Evolutionary conservation across 2,888 invertebrate genomes (phyloP).

Genomic region (Nezara viridula): DNA sequence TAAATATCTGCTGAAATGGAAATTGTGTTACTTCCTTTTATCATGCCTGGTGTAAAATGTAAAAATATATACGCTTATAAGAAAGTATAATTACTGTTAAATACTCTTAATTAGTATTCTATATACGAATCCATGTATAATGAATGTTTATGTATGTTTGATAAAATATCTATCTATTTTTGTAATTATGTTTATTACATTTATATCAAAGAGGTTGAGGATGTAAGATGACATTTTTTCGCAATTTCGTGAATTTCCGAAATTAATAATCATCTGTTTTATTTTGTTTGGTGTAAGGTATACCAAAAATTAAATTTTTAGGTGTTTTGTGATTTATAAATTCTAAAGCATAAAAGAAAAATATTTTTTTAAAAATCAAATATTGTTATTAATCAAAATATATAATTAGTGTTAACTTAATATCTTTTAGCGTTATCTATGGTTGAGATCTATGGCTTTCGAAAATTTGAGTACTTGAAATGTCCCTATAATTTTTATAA

Average conservation of each 20-base stretch:
- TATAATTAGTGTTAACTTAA: not conserved
- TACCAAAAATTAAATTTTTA: conserved; percentile 9
- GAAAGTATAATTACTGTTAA: not conserved
- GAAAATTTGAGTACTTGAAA: not conserved
- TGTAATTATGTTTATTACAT: not conserved
- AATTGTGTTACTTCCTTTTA: not conserved
- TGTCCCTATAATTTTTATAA: not conserved
- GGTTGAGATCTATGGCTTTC: not conserved
- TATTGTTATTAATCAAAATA: conserved; percentile 7
- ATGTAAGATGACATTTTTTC: not conserved
- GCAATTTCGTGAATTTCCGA: not conserved
- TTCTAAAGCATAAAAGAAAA: not conserved
- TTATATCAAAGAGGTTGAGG: not conserved
- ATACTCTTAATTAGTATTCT: not conserved
- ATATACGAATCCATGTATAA: not conserved
- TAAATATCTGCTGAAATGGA: not conserved
- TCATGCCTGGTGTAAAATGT: not conserved
- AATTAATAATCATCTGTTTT: not conserved
- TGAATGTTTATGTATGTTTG: conserved; percentile 19
- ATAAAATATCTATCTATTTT: not conserved
- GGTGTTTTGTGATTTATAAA: not conserved
- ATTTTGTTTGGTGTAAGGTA: too few species aligned
- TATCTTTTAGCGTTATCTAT: not conserved
- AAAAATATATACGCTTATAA: not conserved
- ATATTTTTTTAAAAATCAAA: too few species aligned